Percentiles rank a stretch among this genome's conserved stretches.
Conservation (phyloP, 2,888 invertebrate genomes). For the Crematogaster levior region DNA sequence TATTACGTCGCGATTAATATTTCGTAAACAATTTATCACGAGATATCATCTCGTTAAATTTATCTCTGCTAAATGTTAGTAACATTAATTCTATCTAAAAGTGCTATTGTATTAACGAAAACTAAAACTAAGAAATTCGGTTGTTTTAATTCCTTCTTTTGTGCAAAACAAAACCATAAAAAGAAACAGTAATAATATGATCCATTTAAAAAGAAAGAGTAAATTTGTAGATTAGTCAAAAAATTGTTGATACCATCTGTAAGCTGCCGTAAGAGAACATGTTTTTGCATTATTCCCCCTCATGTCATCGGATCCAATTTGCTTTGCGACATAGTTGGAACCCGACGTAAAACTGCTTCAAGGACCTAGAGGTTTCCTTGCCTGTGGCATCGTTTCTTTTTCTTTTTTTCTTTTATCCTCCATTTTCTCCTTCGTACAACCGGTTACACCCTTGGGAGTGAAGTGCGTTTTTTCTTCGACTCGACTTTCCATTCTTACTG, state of each 20-base stretch:
- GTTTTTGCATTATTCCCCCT: constrained; percentile 44
- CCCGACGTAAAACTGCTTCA: constrained; percentile 40
- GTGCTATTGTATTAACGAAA: neutral
- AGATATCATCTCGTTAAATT: constrained; percentile 25
- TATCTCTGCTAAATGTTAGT: constrained; percentile 9
- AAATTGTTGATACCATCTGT: constrained; percentile 22
- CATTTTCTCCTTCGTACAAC: constrained; percentile 30
- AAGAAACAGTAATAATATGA: neutral
- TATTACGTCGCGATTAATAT: constrained; percentile 38
- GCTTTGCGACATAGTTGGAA: constrained; percentile 40
- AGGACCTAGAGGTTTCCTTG: constrained; percentile 36
- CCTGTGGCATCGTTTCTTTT: neutral
- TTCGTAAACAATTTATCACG: neutral
- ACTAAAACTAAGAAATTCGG: neutral
- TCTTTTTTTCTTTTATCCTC: neutral
- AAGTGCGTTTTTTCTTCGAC: constrained; percentile 12
- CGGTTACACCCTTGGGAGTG: constrained; percentile 14
- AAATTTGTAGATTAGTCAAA: neutral
- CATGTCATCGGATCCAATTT: constrained; percentile 53
- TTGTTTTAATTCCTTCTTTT: neutral
- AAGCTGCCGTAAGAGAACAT: constrained; percentile 20
- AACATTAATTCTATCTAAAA: constrained; percentile 4
- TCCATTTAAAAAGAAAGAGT: neutral
- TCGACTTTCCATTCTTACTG: neutral
- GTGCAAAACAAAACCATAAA: neutral